Evolutionary conservation across 2,888 invertebrate species (phyloP), one percentile per base, ranked within the genome.

Genomic region (Cryptus viduatorius): DNA sequence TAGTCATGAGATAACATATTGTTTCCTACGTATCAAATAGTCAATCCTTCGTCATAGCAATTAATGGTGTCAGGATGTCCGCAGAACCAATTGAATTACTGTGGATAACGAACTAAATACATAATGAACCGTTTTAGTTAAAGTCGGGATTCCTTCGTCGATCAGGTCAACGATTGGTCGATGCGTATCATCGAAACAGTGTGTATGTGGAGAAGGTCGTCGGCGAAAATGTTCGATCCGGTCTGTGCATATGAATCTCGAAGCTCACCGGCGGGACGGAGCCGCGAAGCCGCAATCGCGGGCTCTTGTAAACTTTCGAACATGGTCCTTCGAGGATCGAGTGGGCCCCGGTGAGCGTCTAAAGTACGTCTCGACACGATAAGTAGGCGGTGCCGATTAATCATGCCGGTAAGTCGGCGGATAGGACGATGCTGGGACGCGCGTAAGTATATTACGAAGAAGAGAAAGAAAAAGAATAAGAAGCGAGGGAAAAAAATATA

Each of bases 311-410:
- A 84, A 84, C 75, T 79, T 79, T 82, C 56, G 84, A 84, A 84
- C 84, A 84, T 76, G 84, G 81, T 84, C 83, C 77, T n/a, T 53
- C 44, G 56, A 75, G 73, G 73, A 77, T 75, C 78, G 72, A 77
- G 77, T 76, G 79, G 48, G 65, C 76, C 72, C 77, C 67, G 50
- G 80, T 67, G 83, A 73, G 72, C 83, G 77, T 84, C 83, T 80
- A 80, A 84, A 72, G 80, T 84, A 68, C 48, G 77, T 84, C 80
- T 76, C 83, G 77, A 90, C 91, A 90, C 89, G 90, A 91, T 91
- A 91, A 91, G 90, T 91, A 91, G 91, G 90, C 90, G 91, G 91
- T 91, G 91, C 90, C 91, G 91, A 91, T 91, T 91, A 91, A 91
- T 91, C 91, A 91, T 90, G 90, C 85, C 84, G 86, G 90, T 91